Evolutionary conservation across 2,113 vertebrate genomes (phyloP).

Genomic region (Zeus faber): DNA sequence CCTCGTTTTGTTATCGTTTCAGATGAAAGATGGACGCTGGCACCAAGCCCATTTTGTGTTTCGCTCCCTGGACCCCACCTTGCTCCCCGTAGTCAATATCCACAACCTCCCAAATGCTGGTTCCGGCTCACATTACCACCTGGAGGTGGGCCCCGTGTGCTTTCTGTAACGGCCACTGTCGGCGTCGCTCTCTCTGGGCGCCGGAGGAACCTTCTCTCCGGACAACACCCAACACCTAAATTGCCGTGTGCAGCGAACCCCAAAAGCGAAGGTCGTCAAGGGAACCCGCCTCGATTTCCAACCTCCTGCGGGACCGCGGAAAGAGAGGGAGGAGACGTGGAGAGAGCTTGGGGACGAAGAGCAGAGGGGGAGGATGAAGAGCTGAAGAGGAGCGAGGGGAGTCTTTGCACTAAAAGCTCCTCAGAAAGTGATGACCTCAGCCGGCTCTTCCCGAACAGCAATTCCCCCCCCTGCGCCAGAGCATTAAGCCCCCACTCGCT

Average conservation of each 20-base stretch:
- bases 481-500: no score
- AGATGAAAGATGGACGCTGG: slow-evolving; percentile 93
- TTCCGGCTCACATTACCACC: slow-evolving; percentile 84
- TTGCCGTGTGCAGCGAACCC: no score
- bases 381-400: background rate
- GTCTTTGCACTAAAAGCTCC: background rate
- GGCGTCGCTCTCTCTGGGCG: background rate
- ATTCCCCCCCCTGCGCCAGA: slow-evolving; percentile 27
- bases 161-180: slow-evolving; percentile 81
- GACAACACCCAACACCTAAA: slow-evolving; percentile 27
- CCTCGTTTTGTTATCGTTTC: slow-evolving; percentile 24
- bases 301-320: background rate
- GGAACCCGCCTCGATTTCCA: background rate
- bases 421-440: slow-evolving; percentile 15
- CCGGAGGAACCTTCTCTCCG: slow-evolving; percentile 8
- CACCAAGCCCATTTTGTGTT: slow-evolving; percentile 89
- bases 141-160: slow-evolving; percentile 95
- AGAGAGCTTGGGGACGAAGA: background rate
- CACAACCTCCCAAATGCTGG: slow-evolving; percentile 84
- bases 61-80: slow-evolving; percentile 84
- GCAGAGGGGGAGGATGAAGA: background rate
- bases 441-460: no score
- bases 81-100: slow-evolving; percentile 87
- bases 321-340: background rate
- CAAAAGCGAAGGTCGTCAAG: background rate